phyloP scores from a whole-genome alignment of 2,888 invertebrate genomes.

The Lasioglossum pauxillum region DNA sequence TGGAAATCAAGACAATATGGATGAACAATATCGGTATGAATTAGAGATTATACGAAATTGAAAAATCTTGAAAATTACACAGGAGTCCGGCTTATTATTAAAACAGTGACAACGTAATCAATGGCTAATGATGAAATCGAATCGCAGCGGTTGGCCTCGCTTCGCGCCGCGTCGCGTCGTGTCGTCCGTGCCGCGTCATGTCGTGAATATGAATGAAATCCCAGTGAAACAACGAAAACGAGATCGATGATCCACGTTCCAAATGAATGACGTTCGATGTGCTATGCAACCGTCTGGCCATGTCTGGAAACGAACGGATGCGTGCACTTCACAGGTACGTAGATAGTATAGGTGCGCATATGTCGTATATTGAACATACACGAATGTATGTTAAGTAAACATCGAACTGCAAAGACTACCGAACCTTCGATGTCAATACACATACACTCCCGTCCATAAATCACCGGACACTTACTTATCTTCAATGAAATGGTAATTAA shows the following conservation, averaged over 20 bases:
- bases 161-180: background rate
- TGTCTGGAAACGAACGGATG: background rate
- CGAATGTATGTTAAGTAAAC: conserved; percentile 7
- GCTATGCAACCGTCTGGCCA: conserved; percentile 10
- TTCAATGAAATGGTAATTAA: no score
- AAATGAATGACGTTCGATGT: background rate
- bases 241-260: conserved; percentile 12
- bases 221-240: conserved; percentile 8
- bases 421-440: conserved; percentile 12
- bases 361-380: background rate
- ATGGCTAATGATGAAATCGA: conserved; percentile 3
- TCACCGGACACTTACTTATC: no score
- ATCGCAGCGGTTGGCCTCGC: background rate
- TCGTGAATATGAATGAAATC: conserved; percentile 11
- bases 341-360: background rate
- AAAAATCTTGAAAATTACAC: background rate
- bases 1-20: no score
- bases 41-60: background rate
- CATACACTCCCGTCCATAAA: background rate
- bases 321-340: background rate
- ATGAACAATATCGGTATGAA: background rate
- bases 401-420: conserved; percentile 29
- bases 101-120: background rate
- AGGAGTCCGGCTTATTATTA: background rate
- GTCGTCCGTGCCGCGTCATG: conserved; percentile 12